Percentiles rank a stretch among this genome's conserved stretches.
Conservation (phyloP, 2,113 vertebrate species). For the Cromileptes altivelis region DNA sequence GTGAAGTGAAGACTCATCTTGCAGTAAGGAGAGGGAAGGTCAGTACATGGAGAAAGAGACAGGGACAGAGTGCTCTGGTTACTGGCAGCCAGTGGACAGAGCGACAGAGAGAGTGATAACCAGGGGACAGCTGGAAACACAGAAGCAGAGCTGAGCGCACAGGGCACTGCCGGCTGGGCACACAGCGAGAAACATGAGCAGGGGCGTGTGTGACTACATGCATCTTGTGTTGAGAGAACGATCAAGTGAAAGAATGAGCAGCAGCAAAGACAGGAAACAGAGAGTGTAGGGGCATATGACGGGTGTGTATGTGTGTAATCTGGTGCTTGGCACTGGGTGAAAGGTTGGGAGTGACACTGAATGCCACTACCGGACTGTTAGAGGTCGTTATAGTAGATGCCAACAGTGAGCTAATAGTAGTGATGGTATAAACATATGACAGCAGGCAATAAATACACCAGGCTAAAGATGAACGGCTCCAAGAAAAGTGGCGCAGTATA, state of each 20-base stretch:
- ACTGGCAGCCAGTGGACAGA: constrained; percentile 54
- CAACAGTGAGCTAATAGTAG: constrained; percentile 58
- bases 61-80: constrained; percentile 35
- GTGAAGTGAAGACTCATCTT: constrained; percentile 22
- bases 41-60: constrained; percentile 24
- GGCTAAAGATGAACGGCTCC: constrained; percentile 25
- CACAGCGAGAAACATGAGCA: constrained; percentile 63
- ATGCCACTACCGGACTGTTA: constrained; percentile 42
- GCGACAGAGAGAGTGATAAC: constrained; percentile 54
- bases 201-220: constrained; percentile 36
- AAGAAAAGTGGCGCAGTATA: constrained; percentile 4
- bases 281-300: constrained; percentile 10
- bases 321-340: constrained; percentile 54
- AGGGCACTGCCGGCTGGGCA: constrained; percentile 35
- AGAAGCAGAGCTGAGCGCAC: constrained; percentile 22
- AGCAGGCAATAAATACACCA: constrained; percentile 45
- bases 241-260: constrained; percentile 40
- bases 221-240: constrained; percentile 34
- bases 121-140: constrained; percentile 68
- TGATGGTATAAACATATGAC: constrained; percentile 46
- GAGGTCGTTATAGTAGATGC: constrained; percentile 70
- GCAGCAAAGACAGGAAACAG: constrained; percentile 16
- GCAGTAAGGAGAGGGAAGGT: constrained; percentile 42
- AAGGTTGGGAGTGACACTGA: constrained; percentile 53
- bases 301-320: constrained; percentile 34